Evolutionary conservation across 2,888 invertebrate species (phyloP).

Genomic region (Pyralis farinalis): DNA sequence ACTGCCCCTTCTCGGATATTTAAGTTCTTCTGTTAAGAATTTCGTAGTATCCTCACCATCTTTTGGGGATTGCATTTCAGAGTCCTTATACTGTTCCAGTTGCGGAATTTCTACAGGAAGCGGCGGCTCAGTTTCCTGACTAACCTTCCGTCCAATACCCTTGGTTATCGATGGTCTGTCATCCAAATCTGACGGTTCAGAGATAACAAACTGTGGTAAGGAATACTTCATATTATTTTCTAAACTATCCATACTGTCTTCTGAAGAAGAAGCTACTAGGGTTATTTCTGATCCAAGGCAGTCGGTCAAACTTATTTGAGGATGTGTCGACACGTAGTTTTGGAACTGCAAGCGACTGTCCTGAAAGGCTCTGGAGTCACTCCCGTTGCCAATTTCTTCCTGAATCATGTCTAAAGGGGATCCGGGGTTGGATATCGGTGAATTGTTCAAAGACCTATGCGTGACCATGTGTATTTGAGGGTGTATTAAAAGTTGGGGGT

Average conservation of each 20-base stretch:
- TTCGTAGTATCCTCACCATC: constrained; percentile 44
- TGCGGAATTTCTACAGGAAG: constrained; percentile 31
- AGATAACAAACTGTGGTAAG: constrained; percentile 85
- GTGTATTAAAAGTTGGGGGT: constrained; percentile 59
- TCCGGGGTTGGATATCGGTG: constrained; percentile 83
- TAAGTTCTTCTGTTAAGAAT: constrained; percentile 50
- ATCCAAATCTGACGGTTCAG: constrained; percentile 85
- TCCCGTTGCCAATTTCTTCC: constrained; percentile 79
- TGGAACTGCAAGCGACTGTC: constrained; percentile 43
- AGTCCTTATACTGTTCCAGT: constrained; percentile 36
- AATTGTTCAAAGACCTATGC: constrained; percentile 82
- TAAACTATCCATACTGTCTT: constrained; percentile 85
- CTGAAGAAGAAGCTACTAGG: constrained; percentile 88
- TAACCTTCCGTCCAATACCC: constrained; percentile 87
- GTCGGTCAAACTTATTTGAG: constrained; percentile 96
- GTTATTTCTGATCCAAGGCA: constrained; percentile 93
- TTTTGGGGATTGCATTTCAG: constrained; percentile 63
- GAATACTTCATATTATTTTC: constrained; percentile 76
- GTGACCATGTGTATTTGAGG: constrained; percentile 65
- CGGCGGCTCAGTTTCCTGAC: constrained; percentile 80
- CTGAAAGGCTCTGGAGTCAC: constrained; percentile 32
- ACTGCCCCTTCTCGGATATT: constrained; percentile 83
- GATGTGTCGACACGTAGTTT: constrained; percentile 72
- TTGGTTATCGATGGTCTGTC: constrained; percentile 90
- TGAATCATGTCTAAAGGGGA: constrained; percentile 90